Evolutionary conservation across 2,113 vertebrate species (phyloP), one percentile per base, ranked within the genome.

Genomic region (Climacteris rufus): DNA sequence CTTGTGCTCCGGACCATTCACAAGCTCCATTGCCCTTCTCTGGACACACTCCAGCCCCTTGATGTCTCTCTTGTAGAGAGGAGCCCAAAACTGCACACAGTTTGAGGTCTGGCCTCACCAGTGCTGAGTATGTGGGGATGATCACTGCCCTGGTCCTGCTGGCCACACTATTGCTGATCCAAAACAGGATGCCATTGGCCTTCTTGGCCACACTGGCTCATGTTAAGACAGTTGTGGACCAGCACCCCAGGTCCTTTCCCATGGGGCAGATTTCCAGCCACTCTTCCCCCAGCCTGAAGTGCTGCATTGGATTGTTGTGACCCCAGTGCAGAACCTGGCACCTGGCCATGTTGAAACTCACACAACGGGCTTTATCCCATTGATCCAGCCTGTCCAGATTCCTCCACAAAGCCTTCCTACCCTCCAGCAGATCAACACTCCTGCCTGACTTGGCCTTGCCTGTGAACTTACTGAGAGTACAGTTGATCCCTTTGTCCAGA

Each of bases 351-450:
- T 8, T 39, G 69, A 30, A 45, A 28, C 11, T n/a, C 13, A 17
- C 21, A 39, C 7, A 60, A 7, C 0, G 0, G 33, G 28, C 33
- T 33, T 59, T 7, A 6, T 28, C 15, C 37, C 11, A 1, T 15
- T 27, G 31, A 57, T 28, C 59, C 35, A 87, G 9, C 30, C 49
- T 37, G 25, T 13, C 35, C 66, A 44, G 45, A 74, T 66, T 16
- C 39, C 33, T 52, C 28, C 30, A 37, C 10, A 82, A 60, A 52
- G 10, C 15, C n/a, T 71, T 56, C 25, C 25, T 71, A 25, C 11
- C 39, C 27, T 66, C 28, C 45, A 24, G 19, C 19, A 66, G 16
- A 45, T 74, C 60, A 82, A 13, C 23, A 45, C 16, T 52, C 28
- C 33, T 45, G 13, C 19, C 19, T 3, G 6, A 24, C 19, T 66